These are phyloP conservation scores for Chelon labrosus DNA, from an alignment of 2,797 vertebrate genomes.

Conservation along the genomic window DNA sequence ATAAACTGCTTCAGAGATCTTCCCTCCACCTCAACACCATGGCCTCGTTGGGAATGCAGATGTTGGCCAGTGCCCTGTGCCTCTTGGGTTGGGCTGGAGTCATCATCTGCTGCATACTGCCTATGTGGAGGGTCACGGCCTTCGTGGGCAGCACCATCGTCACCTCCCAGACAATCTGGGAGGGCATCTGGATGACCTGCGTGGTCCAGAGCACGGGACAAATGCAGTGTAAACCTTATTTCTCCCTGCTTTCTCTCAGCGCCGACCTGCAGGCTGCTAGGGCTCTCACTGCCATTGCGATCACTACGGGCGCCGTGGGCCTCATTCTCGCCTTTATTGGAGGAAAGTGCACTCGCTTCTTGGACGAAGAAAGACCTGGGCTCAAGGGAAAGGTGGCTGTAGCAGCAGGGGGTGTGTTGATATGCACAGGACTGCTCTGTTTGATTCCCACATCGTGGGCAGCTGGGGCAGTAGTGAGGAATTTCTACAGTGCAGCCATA, in stretches of 20 bases:
- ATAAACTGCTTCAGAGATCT: not conserved
- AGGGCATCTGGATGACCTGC: constrained; percentile 88
- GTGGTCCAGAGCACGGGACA: constrained; percentile 84
- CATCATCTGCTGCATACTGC: constrained; percentile 79
- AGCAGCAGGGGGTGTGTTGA: constrained; percentile 77
- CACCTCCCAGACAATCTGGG: constrained; percentile 83
- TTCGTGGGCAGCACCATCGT: constrained; percentile 85
- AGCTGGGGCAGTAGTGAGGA: constrained; percentile 76
- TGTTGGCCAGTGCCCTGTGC: constrained; percentile 81
- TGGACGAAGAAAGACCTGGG: constrained; percentile 65
- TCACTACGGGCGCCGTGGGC: constrained; percentile 70
- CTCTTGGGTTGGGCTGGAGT: constrained; percentile 82
- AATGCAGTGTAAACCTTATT: constrained; percentile 83
- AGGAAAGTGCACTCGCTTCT: constrained; percentile 88
- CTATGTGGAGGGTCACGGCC: constrained; percentile 86
- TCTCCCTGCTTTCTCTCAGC: constrained; percentile 80
- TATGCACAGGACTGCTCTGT: constrained; percentile 81
- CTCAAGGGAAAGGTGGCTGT: constrained; percentile 80
- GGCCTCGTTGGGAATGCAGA: constrained; percentile 82
- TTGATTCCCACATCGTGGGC: constrained; percentile 85
- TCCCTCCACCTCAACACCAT: constrained; percentile 58
- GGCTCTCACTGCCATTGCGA: constrained; percentile 78
- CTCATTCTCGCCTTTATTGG: constrained; percentile 86
- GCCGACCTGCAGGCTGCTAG: constrained; percentile 82
- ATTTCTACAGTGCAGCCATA: constrained; percentile 84